Conservation (phyloP, 1,140 invertebrate species). For the Hypsibius dujardini region DNA sequence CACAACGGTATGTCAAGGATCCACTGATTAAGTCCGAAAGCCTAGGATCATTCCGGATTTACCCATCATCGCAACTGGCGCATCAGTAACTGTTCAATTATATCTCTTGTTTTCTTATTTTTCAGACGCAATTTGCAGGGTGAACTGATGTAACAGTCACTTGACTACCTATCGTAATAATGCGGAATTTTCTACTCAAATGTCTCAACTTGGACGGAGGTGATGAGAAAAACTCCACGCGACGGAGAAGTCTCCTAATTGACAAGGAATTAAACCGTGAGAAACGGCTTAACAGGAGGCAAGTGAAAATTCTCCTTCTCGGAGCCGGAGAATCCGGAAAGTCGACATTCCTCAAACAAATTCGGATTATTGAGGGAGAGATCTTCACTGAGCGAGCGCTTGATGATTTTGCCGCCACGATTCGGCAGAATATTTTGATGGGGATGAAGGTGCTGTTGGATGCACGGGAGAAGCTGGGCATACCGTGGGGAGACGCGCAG, state of each 20-base stretch:
- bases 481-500: slow-evolving; percentile 68
- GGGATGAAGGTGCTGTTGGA: slow-evolving; percentile 77
- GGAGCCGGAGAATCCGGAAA: slow-evolving; percentile 84
- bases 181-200: not conserved
- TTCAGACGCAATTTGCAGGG: too few species aligned
- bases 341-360: slow-evolving; percentile 95
- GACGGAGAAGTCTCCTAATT: slow-evolving; percentile 54
- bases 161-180: not conserved
- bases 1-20: too few species aligned
- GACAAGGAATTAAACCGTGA: slow-evolving; percentile 57
- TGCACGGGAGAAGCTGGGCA: slow-evolving; percentile 73
- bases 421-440: slow-evolving; percentile 33
- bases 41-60: too few species aligned
- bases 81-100: too few species aligned
- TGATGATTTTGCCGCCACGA: not conserved
- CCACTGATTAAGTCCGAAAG: too few species aligned
- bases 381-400: slow-evolving; percentile 51
- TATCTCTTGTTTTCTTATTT: too few species aligned
- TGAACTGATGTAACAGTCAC: too few species aligned
- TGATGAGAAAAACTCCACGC: not conserved
- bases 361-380: slow-evolving; percentile 91
- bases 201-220: not conserved
- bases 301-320: slow-evolving; percentile 60
- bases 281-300: slow-evolving; percentile 40
- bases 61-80: too few species aligned